Base-by-base conservation (phyloP, 2,113 vertebrate species). In the Anhinga anhinga region DNA sequence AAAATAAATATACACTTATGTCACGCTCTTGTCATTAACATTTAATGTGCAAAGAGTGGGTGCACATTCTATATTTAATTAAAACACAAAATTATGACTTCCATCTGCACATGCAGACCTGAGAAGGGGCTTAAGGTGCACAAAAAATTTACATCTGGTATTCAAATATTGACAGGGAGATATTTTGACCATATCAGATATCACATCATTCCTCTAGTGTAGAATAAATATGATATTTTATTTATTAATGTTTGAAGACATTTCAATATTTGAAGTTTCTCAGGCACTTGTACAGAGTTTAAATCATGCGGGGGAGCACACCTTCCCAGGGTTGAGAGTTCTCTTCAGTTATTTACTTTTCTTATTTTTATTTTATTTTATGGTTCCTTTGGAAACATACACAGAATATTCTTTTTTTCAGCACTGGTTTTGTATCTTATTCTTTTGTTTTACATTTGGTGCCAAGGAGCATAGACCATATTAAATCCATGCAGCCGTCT, bases 1-100 rank as follows among this genome's bases (percentile, higher is more conserved):
- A 97, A 96, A 98, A 97, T 96, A 98, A 97, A 97, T 96, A 95
- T 82, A 40, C 81, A 88, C 93, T 96, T 97, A 97, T 96, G 94
- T 98, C 96, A 97, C 44, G 1, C 30, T 92, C 58, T 96, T 96
- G 77, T 67, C 92, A 96, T 97, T 98, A 97, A 97, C 95, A 92
- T 97, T 98, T 95, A 97, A 91, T 3, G 80, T 82, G 96, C 40
- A 82, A 97, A 95, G 59, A 92, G 44, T 70, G 90, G 59, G 94
- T 19, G 15, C 49, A 79, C 58, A 95, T 90, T 97, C 77, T 96
- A 93, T 88, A 96, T 97, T 98, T 98, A 98, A 98, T 98, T 98
- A 96, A 97, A 98, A 91, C 74, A 91, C 63, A 93, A 94, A 98
- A 96, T 94, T 95, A 97, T 97, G 40, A 73, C 82, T 97, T 97